Conservation (phyloP, 2,888 invertebrate genomes). For the Euplexia lucipara region DNA sequence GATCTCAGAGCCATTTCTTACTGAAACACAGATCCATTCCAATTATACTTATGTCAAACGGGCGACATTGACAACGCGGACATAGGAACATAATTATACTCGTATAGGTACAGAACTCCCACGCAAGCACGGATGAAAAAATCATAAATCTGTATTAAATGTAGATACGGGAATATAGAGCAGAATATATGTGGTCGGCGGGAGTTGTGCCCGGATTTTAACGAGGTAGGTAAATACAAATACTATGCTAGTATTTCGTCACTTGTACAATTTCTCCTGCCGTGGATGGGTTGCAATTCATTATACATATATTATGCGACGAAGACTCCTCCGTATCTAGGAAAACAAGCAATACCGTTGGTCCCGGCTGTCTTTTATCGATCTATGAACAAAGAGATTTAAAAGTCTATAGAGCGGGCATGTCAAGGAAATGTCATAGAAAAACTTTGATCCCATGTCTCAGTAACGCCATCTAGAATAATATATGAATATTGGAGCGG, state of each 20-base stretch:
- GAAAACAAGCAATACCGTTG: too few relatives aligned
- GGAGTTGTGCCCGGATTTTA: constrained; percentile 11
- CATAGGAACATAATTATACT: constrained; percentile 50
- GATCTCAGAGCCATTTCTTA: constrained; percentile 41
- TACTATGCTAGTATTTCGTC: background rate
- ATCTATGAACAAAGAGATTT: too few relatives aligned
- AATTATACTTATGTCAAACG: constrained; percentile 56
- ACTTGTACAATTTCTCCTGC: background rate
- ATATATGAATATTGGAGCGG: too few relatives aligned
- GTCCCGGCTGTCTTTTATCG: too few relatives aligned
- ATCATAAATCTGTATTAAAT: constrained; percentile 53
- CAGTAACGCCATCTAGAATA: too few relatives aligned
- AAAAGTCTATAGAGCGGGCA: too few relatives aligned
- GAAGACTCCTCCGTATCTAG: too few relatives aligned
- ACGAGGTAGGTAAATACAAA: constrained; percentile 7
- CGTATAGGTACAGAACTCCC: constrained; percentile 32
- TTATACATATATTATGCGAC: too few relatives aligned
- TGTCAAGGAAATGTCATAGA: too few relatives aligned
- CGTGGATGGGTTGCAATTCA: too few relatives aligned
- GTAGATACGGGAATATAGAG: constrained; percentile 11
- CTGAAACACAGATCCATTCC: constrained; percentile 44
- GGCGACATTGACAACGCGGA: constrained; percentile 51
- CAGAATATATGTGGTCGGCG: constrained; percentile 14
- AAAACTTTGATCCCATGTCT: too few relatives aligned
- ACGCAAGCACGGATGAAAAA: constrained; percentile 46